These are phyloP conservation scores for Naja naja DNA, from an alignment of 2,113 vertebrate genomes.

Conservation along the genomic window DNA sequence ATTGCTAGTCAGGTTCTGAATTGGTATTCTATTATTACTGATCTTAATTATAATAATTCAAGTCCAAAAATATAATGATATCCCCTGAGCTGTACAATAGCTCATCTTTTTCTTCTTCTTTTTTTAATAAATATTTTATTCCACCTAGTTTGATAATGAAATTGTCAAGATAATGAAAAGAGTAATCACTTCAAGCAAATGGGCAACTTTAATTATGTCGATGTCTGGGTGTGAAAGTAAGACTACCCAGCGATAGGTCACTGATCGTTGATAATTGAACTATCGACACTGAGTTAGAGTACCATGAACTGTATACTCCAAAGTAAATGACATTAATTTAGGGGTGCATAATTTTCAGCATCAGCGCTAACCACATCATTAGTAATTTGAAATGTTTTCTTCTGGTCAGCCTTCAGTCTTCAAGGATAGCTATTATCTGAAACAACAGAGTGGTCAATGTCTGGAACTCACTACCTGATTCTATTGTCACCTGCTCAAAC, in stretches of 20 bases:
- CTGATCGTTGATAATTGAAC: slow-evolving; percentile 50
- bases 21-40: slow-evolving; percentile 53
- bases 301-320: slow-evolving; percentile 44
- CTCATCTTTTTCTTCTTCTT: slow-evolving; percentile 51
- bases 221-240: slow-evolving; percentile 55
- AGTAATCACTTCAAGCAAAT: slow-evolving; percentile 65
- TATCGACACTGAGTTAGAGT: slow-evolving; percentile 23
- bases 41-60: slow-evolving; percentile 57
- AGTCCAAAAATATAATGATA: slow-evolving; percentile 43
- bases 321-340: not conserved
- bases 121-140: slow-evolving; percentile 67
- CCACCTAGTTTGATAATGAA: slow-evolving; percentile 65
- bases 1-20: slow-evolving; percentile 34
- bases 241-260: slow-evolving; percentile 50
- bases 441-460: not conserved
- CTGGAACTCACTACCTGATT: too few species aligned
- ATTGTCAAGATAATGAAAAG: slow-evolving; percentile 70
- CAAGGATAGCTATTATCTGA: slow-evolving; percentile 51
- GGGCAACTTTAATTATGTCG: slow-evolving; percentile 66
- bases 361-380: slow-evolving; percentile 52
- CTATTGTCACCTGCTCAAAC: too few species aligned
- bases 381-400: slow-evolving; percentile 40
- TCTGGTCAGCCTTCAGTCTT: slow-evolving; percentile 43
- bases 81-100: slow-evolving; percentile 54
- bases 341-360: slow-evolving; percentile 40